Evolutionary conservation across 1,140 invertebrate species (phyloP).

Genomic region (Procambarus clarkii): DNA sequence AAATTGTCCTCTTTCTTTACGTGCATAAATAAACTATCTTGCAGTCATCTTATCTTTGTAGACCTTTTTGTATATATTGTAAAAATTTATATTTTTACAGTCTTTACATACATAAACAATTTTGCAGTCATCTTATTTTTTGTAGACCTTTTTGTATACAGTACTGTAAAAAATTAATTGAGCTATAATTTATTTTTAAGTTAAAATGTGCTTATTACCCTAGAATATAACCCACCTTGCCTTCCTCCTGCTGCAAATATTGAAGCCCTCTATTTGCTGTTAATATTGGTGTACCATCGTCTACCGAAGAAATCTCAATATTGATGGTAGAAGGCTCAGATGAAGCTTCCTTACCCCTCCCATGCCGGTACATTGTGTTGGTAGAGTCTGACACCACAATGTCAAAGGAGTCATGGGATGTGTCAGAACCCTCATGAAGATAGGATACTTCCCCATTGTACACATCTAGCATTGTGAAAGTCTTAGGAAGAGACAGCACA

Average conservation of each 20-base stretch:
- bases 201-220: too few species aligned
- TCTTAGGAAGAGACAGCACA: conserved; percentile 23
- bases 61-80: too few species aligned
- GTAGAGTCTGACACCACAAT: conserved; percentile 50
- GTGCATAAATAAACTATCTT: too few species aligned
- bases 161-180: too few species aligned
- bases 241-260: conserved; percentile 53
- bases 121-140: too few species aligned
- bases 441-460: conserved; percentile 65
- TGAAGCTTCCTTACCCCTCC: neutral
- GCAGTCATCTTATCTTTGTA: too few species aligned
- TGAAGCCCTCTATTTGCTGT: conserved; percentile 53
- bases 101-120: too few species aligned
- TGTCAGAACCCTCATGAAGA: conserved; percentile 62
- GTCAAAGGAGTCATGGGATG: conserved; percentile 48
- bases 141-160: too few species aligned
- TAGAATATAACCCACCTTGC: conserved; percentile 16
- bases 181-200: too few species aligned
- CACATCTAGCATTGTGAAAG: conserved; percentile 66
- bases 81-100: too few species aligned
- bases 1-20: too few species aligned
- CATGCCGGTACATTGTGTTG: conserved; percentile 42
- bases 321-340: conserved; percentile 29
- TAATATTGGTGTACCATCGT: conserved; percentile 54
- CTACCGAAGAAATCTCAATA: conserved; percentile 51